Conservation (phyloP, 2,113 vertebrate genomes). For the Illadopsis cleaveri region DNA sequence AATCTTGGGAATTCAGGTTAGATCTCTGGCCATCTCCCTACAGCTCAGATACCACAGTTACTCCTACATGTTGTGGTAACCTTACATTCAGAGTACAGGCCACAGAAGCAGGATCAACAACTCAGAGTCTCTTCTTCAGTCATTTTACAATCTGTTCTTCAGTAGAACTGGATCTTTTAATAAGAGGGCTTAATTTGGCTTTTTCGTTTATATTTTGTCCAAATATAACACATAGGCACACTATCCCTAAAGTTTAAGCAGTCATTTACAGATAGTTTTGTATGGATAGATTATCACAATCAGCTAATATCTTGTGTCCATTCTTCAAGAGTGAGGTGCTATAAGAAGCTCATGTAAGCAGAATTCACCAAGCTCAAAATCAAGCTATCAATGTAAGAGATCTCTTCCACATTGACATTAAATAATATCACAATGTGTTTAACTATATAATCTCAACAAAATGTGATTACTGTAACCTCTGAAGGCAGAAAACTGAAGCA, state of each 20-base stretch:
- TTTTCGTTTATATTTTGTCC: background rate
- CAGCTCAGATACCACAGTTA: background rate
- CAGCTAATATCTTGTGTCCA: background rate
- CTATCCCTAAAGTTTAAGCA: background rate
- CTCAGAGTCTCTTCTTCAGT: background rate
- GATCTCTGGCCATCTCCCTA: background rate
- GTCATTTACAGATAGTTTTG: background rate
- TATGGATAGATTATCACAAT: background rate
- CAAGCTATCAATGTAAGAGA: background rate
- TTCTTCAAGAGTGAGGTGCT: background rate
- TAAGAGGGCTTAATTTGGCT: background rate
- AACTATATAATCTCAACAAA: background rate
- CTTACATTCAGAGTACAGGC: background rate
- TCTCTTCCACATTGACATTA: background rate
- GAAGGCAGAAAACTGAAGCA: background rate
- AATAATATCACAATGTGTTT: background rate
- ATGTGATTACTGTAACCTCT: background rate
- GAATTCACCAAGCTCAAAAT: background rate
- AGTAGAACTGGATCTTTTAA: background rate
- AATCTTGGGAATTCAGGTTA: background rate
- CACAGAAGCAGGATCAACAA: background rate
- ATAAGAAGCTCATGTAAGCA: background rate
- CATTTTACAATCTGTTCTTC: background rate
- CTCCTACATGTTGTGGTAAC: accelerated
- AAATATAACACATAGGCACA: background rate